Evolutionary conservation across 2,797 vertebrate species (phyloP), one percentile per base, ranked within the genome.

Genomic region (Diplodus sargus): DNA sequence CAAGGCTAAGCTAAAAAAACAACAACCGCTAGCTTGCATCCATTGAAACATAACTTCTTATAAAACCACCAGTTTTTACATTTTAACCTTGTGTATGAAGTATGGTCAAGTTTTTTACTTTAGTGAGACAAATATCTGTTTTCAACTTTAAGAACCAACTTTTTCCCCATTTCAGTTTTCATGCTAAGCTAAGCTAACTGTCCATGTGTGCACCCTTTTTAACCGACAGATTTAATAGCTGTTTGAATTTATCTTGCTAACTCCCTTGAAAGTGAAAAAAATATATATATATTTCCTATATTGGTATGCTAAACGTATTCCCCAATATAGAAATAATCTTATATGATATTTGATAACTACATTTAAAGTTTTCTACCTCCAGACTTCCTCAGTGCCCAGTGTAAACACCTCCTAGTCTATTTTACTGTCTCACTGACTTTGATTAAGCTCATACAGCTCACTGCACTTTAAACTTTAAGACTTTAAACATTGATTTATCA

Each of bases 401-500:
- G 15, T 15, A 23, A 47, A 43, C 42, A 8, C 48, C 60, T 59
- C 6, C n/a, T 16, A 16, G n/a, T 67, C 22, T 42, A 59, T 57
- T 53, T 59, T 15, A n/a, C 9, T 4, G 23, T 52, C 22, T 74
- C 78, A 69, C 25, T 61, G 53, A 73, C 52, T 75, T 61, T 61
- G 25, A 82, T 81, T 30, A 45, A 57, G 23, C 20, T 64, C 74
- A 64, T 47, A 30, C 59, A 45, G 23, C 25, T 25, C 18, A n/a
- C 49, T 49, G 52, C 39, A 48, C 34, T 28, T 28, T 28, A 28
- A 28, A 28, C 28, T 28, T 28, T 57, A 0, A 60, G 34, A 71
- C 61, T 68, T 75, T 70, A 39, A 66, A 48, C 54, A 62, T 23
- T 43, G 64, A 77, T 81, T 73, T 28, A 48, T 75, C 49, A 42